Base-by-base conservation (phyloP, 2,888 invertebrate genomes). In the Campoplex nolae region DNA sequence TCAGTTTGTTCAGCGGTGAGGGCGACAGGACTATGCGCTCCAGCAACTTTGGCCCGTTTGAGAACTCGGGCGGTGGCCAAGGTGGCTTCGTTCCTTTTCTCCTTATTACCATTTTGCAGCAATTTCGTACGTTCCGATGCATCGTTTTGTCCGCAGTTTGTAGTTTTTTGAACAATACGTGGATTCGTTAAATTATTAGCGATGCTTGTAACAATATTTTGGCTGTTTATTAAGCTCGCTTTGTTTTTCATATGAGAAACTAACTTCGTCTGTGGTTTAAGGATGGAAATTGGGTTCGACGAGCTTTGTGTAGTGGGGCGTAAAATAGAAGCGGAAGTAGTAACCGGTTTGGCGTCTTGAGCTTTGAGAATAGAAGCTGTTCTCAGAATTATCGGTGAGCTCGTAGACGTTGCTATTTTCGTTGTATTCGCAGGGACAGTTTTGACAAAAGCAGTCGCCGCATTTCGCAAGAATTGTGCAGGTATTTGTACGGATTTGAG, bases 221-320 rank as follows among this genome's bases (percentile, higher is more conserved):
- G 90, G n/a, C 86, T 48, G 42, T 89, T 87, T 0, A 89, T 73
- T 16, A 88, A 38, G 83, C 85, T 91, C 23, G 89, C 90, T 65
- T 88, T 90, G 35, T 82, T 70, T 68, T 88, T 90, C n/a, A 62
- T 48, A 13, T 85, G 88, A 56, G 90, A 75, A 16, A 88, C 85
- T 13, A 90, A 84, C 85, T 91, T 92, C 8, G 91, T 79, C 80
- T 93, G 93, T 32, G 93, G 93, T 80, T 94, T 94, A 7, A 94
- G 88, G 18, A 94, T 92, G n/a, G 94, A 94, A 70, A 94, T 88
- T 7, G 93, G 92, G 3, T 90, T 89, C 16, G 90, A 91, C 7
- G 90, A 85, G 45, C 87, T 82, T 65, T 92, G 90, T 0, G 89
- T 89, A 18, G 90, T 87, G 75, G 90, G 88, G n/a, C 87, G 78